phyloP scores from a whole-genome alignment of 2,888 invertebrate genomes.

The Tetrapedia diversipes region DNA sequence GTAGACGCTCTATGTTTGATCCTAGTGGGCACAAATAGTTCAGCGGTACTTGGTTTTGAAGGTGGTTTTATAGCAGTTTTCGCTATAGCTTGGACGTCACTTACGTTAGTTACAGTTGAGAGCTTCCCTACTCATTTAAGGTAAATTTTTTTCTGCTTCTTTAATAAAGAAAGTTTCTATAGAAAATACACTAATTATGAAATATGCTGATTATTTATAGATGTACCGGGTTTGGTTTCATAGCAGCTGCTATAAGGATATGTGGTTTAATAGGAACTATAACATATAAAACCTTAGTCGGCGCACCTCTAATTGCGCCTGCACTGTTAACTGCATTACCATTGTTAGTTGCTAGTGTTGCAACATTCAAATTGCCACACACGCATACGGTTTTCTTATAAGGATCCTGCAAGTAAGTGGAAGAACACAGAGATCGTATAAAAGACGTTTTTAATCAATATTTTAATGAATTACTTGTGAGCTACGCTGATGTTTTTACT shows the following conservation, averaged over 20 bases:
- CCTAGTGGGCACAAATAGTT: constrained; percentile 80
- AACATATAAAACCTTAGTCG: constrained; percentile 81
- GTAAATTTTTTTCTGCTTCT: constrained; percentile 67
- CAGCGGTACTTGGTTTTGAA: constrained; percentile 83
- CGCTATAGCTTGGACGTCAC: constrained; percentile 83
- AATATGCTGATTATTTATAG: constrained; percentile 67
- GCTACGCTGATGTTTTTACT: constrained; percentile 33
- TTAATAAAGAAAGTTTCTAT: not conserved
- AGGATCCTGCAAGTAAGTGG: constrained; percentile 42
- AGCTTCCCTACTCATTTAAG: constrained; percentile 83
- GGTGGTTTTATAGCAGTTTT: constrained; percentile 83
- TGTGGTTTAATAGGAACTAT: constrained; percentile 82
- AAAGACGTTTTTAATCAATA: constrained; percentile 48
- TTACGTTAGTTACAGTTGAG: constrained; percentile 83
- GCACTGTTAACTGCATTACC: constrained; percentile 81
- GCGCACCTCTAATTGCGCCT: constrained; percentile 81
- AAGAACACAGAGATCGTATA: not conserved
- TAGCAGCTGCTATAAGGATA: constrained; percentile 82
- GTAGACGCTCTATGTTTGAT: constrained; percentile 81
- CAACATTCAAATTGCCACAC: constrained; percentile 82
- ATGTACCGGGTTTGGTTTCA: constrained; percentile 82
- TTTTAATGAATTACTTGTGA: constrained; percentile 43
- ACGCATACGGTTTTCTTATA: constrained; percentile 83
- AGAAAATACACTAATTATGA: not conserved
- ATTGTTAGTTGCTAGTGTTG: constrained; percentile 81